Conservation (phyloP, 1,140 invertebrate genomes). For the Pinna nobilis region DNA sequence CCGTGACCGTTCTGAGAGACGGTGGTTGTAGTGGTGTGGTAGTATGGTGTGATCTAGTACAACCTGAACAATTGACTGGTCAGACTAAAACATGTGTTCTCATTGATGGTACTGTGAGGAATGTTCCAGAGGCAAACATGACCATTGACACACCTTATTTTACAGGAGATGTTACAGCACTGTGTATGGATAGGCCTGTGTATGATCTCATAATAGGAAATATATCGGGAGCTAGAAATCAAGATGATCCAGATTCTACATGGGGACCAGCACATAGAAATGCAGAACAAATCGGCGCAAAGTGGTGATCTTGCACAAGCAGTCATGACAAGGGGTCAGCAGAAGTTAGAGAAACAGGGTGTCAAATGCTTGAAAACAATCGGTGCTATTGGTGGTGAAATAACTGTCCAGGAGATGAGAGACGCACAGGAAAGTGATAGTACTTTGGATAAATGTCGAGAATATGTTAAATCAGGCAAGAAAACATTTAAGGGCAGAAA, state of each 20-base stretch:
- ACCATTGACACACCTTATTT: conserved; percentile 36
- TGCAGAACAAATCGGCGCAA: background rate
- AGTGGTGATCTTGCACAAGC: background rate
- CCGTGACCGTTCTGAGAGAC: conserved; percentile 30
- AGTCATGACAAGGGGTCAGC: background rate
- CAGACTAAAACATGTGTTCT: conserved; percentile 23
- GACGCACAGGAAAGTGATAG: background rate
- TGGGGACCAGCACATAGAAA: conserved; percentile 4
- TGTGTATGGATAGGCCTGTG: conserved; percentile 32
- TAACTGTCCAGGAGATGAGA: background rate
- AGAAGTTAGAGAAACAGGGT: background rate
- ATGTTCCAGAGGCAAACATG: conserved; percentile 19
- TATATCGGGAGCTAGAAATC: conserved; percentile 21
- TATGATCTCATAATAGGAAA: conserved; percentile 48
- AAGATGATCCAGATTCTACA: background rate
- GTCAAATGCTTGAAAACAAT: background rate
- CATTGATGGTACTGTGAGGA: conserved; percentile 21
- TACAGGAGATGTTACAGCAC: conserved; percentile 33
- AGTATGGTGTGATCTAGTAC: conserved; percentile 11
- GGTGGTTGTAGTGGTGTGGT: conserved; percentile 43
- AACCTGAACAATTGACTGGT: background rate
- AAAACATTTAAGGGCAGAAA: background rate
- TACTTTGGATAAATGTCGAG: background rate
- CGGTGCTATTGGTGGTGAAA: background rate
- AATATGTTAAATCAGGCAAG: background rate